These are phyloP conservation scores for Eumerus sabulonum DNA, from an alignment of 2,888 invertebrate species.

Conservation along the genomic window DNA sequence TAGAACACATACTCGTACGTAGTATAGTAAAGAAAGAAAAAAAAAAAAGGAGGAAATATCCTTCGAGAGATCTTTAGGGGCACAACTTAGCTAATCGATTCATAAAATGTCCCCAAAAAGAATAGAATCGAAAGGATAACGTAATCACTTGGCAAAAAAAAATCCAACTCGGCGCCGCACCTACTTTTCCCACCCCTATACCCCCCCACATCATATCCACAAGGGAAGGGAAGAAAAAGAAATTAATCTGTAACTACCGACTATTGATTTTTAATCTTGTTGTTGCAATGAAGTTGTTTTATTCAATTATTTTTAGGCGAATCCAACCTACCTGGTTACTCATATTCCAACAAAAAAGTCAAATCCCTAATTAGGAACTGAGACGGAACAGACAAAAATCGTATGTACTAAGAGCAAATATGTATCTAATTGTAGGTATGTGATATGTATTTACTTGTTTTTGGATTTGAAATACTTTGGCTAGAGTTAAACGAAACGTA, in stretches of 20 bases:
- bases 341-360: slow-evolving; percentile 62
- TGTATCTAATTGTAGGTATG: not conserved
- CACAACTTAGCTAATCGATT: not conserved
- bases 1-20: no score
- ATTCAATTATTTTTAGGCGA: slow-evolving; percentile 15
- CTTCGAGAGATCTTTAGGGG: not conserved
- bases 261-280: slow-evolving; percentile 43
- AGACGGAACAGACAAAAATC: slow-evolving; percentile 22
- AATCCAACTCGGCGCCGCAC: slow-evolving; percentile 51
- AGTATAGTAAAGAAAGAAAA: no score
- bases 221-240: not conserved
- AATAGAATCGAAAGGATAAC: slow-evolving; percentile 31
- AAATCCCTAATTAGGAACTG: slow-evolving; percentile 38
- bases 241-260: slow-evolving; percentile 25
- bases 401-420: slow-evolving; percentile 34
- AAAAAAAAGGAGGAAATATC: slow-evolving; percentile 11
- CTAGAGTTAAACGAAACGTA: slow-evolving; percentile 30
- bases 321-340: slow-evolving; percentile 67
- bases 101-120: not conserved
- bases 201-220: not conserved
- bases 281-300: slow-evolving; percentile 35
- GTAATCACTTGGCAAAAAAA: slow-evolving; percentile 38
- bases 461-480: not conserved
- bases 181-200: slow-evolving; percentile 40
- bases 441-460: slow-evolving; percentile 24